Evolutionary conservation across 2,797 vertebrate species (phyloP), one percentile per base, ranked within the genome.

Genomic region (Calcarius lapponicus): DNA sequence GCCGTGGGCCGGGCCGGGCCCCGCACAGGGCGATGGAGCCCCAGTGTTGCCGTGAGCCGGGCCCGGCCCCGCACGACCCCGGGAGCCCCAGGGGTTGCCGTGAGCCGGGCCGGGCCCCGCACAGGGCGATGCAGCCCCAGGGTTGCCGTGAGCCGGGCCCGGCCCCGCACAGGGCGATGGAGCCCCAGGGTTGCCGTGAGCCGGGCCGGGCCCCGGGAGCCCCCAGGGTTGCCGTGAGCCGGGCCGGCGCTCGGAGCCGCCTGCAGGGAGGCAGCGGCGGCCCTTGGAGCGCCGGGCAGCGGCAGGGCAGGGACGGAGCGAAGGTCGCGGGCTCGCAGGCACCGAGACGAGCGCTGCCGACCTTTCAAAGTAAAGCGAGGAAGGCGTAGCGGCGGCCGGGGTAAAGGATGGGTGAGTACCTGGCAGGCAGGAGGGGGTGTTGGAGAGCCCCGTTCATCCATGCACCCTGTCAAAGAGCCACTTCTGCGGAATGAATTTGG

Each of bases 321-420:
- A 61, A 79, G 82, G 90, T 43, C 81, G 1, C 14, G 7, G 25
- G 13, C 82, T 7, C 34, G 3, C 5, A 21, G 61, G 34, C 69
- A 31, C 5, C 0, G 20, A 5, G 28, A 10, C 54, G 4, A 1
- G 2, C 5, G 40, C 9, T 78, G 16, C 85, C 3, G 71, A 29
- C 58, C 91, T 81, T 43, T 34, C 29, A 17, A 56, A 36, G 48
- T 5, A 4, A 19, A 2, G 6, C 43, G 1, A 6, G 53, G 54
- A 16, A 22, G 0, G 3, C 1, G 56, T 3, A 9, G 8, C 0
- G n/a, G 29, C 24, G 42, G 56, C 45, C 0, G 16, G 4, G 8
- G 2, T 4, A 10, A 32, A 15, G 11, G 67, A 11, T 1, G 34
- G 88, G 65, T 2, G 56, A 85, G 83, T 26, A 82, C 28, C 80